These are phyloP conservation scores for Lepidochrysops patricia DNA, from an alignment of 2,888 invertebrate species.

Conservation along the genomic window DNA sequence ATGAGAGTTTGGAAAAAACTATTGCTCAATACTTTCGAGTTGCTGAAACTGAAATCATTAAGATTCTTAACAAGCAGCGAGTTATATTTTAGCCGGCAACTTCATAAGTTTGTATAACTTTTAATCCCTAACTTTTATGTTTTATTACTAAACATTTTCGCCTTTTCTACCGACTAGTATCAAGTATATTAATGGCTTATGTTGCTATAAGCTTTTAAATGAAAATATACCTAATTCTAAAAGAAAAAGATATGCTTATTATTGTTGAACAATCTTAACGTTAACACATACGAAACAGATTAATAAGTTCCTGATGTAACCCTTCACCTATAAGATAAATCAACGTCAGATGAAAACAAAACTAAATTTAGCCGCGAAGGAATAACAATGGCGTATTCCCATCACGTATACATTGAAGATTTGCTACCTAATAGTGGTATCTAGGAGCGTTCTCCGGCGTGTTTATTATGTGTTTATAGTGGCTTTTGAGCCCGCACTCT, in stretches of 20 bases:
- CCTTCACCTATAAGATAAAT: conserved; percentile 1
- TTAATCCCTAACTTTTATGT: background rate
- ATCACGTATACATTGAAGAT: conserved; percentile 29
- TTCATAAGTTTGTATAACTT: background rate
- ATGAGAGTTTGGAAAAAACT: conserved; percentile 14
- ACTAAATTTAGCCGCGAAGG: conserved; percentile 12
- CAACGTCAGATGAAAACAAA: conserved; percentile 11
- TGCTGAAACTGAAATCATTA: conserved; percentile 10
- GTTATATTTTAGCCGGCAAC: conserved; percentile 7
- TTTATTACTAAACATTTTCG: background rate
- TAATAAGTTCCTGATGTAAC: background rate
- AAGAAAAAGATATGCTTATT: too few relatives aligned
- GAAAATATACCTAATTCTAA: too few relatives aligned
- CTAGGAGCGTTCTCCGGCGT: conserved; percentile 13
- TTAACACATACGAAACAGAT: too few relatives aligned
- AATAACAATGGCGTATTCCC: conserved; percentile 20
- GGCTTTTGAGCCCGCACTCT: conserved; percentile 32
- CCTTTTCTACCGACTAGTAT: background rate
- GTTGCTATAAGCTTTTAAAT: too few relatives aligned
- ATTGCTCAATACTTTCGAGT: conserved; percentile 15
- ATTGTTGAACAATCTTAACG: too few relatives aligned
- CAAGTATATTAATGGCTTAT: too few relatives aligned
- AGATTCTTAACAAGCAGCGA: conserved; percentile 6
- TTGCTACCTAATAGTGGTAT: conserved; percentile 22
- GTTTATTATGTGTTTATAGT: conserved; percentile 56